Evolutionary conservation across 1,140 invertebrate species (phyloP), one percentile per base, ranked within the genome.

Genomic region (Eriosoma lanigerum): DNA sequence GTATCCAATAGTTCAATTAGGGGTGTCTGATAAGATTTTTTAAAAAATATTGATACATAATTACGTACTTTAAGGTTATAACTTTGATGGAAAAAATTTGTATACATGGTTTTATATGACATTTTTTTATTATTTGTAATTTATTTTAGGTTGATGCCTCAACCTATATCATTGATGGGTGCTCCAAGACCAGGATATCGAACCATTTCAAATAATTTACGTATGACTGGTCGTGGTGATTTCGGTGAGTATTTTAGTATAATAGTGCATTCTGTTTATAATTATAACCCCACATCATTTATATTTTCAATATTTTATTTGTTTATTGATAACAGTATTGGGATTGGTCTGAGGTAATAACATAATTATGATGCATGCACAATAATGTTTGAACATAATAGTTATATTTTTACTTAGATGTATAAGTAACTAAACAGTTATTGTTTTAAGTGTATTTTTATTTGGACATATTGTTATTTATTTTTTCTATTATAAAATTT

Each of bases 201-300:
- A 15, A 46, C 80, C 21, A 86, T 83, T 83, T 87, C 84, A n/a
- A 85, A 84, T 82, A 87, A 88, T 83, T 88, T 93, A 87, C 89
- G 92, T 85, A 90, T 92, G 82, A 92, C 94, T 89, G 91, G 92
- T 83, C 89, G 92, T 84, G 92, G 91, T 83, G 93, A 94, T 86
- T 95, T 95, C 89, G 93, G 93, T 94, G 91, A 93, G 93, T 90
- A 85, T 81, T 54, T 80, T 38, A 60, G 26, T 50, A n/a, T 26
- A 24, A 1, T 29, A 78, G 1, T 24, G 0, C 13, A 3, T 60
- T n/a, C 46, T 46, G 29, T 21, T 56, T n/a, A 60, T 19, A 76
- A 29, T 38, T 58, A 12, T 78, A 78, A 78, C 24, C 6, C 38
- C 60, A 26, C 6, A 68, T 68, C 58, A 56, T 76, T 76, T 58